Conservation (phyloP, 2,797 vertebrate species). For the Basileuterus tristriatus region DNA sequence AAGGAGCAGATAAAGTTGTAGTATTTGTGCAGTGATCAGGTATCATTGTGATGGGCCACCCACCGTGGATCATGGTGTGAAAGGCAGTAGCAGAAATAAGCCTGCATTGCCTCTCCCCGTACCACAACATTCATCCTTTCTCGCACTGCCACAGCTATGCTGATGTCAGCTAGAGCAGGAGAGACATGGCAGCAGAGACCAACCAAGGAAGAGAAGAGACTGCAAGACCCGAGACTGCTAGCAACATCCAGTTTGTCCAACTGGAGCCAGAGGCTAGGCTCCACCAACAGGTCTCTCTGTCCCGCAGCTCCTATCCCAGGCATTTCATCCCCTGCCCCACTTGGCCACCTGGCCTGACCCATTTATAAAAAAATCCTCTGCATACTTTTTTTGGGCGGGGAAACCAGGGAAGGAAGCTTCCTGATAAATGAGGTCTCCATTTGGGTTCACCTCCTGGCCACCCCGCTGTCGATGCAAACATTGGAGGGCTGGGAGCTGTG, state of each 20-base stretch:
- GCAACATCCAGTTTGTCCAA: background rate
- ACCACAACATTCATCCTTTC: fast-evolving
- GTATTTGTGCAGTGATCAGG: background rate
- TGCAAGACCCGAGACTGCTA: background rate
- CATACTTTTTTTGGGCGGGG: fast-evolving
- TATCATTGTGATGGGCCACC: background rate
- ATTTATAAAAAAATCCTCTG: background rate
- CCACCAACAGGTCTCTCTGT: background rate
- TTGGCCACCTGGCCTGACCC: background rate
- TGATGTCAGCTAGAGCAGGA: background rate
- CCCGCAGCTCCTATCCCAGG: fast-evolving
- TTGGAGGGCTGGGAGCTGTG: background rate
- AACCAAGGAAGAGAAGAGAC: background rate
- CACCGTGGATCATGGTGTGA: background rate
- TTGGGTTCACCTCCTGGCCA: background rate
- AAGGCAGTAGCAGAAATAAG: background rate
- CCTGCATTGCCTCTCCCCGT: fast-evolving
- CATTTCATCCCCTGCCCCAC: background rate
- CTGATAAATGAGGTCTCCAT: background rate
- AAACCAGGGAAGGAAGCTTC: background rate
- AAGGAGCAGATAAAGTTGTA: background rate
- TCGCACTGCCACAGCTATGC: fast-evolving
- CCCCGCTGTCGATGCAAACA: fast-evolving
- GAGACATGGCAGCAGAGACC: fast-evolving
- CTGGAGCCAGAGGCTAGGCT: fast-evolving